Evolutionary conservation across 2,888 invertebrate species (phyloP).

Genomic region (Hydriomena furcata): DNA sequence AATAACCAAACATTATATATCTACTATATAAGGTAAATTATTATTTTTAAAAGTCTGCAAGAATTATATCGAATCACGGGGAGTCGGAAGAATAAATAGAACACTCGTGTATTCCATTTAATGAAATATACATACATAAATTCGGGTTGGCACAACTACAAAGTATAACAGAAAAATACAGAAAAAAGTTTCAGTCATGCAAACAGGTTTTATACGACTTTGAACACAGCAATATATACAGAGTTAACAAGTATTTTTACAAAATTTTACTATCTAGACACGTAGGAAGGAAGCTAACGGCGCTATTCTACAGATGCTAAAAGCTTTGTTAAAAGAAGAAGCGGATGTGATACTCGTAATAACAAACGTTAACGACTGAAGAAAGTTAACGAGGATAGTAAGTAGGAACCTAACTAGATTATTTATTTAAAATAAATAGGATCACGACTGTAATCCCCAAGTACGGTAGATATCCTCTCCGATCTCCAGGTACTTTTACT

Average conservation of each 20-base stretch:
- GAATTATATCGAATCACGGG: slow-evolving; percentile 3
- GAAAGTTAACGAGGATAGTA: no score
- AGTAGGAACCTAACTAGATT: no score
- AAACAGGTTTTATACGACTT: slow-evolving; percentile 10
- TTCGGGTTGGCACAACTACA: slow-evolving; percentile 82
- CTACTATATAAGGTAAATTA: no score
- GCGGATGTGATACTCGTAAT: background rate
- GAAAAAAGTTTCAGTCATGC: slow-evolving; percentile 47
- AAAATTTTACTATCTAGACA: slow-evolving; percentile 36
- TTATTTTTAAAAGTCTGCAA: background rate
- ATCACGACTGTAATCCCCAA: no score
- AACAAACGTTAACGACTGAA: no score
- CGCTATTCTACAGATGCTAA: background rate
- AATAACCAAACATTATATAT: no score
- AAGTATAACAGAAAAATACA: slow-evolving; percentile 72
- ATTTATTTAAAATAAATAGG: no score
- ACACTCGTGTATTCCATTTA: slow-evolving; percentile 64
- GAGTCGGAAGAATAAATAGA: slow-evolving; percentile 24
- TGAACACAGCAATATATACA: slow-evolving; percentile 25
- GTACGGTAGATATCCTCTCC: no score
- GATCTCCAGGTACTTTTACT: no score
- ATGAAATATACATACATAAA: slow-evolving; percentile 80
- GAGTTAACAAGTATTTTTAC: slow-evolving; percentile 29
- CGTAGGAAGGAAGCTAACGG: background rate
- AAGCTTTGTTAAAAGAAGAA: background rate